Base-by-base conservation (phyloP, 2,113 vertebrate genomes). In the Megaptera novaeangliae region DNA sequence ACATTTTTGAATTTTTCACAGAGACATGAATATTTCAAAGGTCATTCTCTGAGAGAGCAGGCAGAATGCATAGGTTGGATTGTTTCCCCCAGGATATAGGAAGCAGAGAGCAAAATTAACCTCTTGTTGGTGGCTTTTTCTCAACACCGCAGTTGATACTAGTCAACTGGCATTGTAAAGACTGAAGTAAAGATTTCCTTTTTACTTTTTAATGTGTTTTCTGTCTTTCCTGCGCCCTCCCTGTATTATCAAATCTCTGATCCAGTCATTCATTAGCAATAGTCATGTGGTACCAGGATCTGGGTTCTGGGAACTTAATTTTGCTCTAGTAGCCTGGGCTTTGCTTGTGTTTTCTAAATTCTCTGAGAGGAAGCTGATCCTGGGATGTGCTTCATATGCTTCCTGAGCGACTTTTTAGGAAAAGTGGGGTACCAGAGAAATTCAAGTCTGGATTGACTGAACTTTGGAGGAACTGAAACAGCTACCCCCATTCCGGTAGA, bases 21-120 rank as follows among this genome's bases (percentile, higher is more conserved):
- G 52, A 82, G 78, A n/a, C 83, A 77, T 64, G 91, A 86, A 71
- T 96, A 88, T 86, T 92, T 86, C 95, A 95, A 91, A 95, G 78
- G 95, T 92, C 78, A 71, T 82, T 92, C 72, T 89, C 36, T 4
- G 59, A 69, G 64, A 39, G 27, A 66, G 18, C 72, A 94, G 77
- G 59, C 72, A 85, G 36, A 9, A 64, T n/a, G 64, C 18, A 52
- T 1, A 92, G 91, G 74, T 29, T 44, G 77, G 64, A 46, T 25
- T 75, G 69, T 69, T 69, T 69, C 91, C 87, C 85, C 21, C 34
- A 59, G 78, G 93, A 81, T 6, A 29, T 0, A 20, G 66, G 71
- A 85, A 64, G 66, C 66, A 34, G 44, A 74, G 31, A 49, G 5
- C 46, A 34, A 82, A n/a, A 75, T 91, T 44, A 95, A 94, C 77